Percentiles rank a stretch among this genome's conserved stretches.
Evolutionary conservation across 2,113 vertebrate species (phyloP).

Genomic region (Xiphophorus maculatus): DNA sequence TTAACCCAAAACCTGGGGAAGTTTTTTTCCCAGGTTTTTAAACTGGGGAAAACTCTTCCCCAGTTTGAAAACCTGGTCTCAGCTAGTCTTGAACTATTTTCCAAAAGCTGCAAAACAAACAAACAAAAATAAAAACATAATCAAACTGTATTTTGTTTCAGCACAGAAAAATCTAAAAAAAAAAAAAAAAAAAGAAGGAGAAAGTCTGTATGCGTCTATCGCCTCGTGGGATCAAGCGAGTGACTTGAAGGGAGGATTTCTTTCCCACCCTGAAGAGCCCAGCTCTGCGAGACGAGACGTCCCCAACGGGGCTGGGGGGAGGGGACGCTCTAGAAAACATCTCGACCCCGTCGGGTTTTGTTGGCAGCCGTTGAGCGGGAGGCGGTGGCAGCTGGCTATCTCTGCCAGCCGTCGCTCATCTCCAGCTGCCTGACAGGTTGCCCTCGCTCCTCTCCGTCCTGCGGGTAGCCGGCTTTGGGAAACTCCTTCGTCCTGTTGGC

Average conservation of each 20-base stretch:
- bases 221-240: conserved; percentile 37
- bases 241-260: conserved; percentile 37
- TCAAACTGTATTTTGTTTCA: conserved; percentile 23
- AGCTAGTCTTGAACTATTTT: conserved; percentile 50
- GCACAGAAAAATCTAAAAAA: conserved; percentile 50
- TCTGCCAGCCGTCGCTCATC: conserved; percentile 83
- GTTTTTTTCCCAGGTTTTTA: too few species aligned
- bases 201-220: conserved; percentile 37
- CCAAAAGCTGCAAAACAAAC: conserved; percentile 22
- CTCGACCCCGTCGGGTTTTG: conserved; percentile 20
- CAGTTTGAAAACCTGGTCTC: neutral
- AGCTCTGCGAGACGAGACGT: conserved; percentile 65
- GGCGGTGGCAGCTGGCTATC: conserved; percentile 77
- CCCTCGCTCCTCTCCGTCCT: conserved; percentile 71
- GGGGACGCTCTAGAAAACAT: neutral
- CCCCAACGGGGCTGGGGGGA: conserved; percentile 13
- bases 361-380: conserved; percentile 32
- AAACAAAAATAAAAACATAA: conserved; percentile 3
- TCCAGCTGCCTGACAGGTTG: conserved; percentile 73
- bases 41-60: too few species aligned
- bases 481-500: conserved; percentile 77
- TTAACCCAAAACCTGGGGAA: too few species aligned
- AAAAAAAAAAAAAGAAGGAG: conserved; percentile 25
- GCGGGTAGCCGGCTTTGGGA: conserved; percentile 75
- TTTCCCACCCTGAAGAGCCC: conserved; percentile 60